Base-by-base conservation (phyloP, 2,888 invertebrate genomes). In the Andrena bicolor region DNA sequence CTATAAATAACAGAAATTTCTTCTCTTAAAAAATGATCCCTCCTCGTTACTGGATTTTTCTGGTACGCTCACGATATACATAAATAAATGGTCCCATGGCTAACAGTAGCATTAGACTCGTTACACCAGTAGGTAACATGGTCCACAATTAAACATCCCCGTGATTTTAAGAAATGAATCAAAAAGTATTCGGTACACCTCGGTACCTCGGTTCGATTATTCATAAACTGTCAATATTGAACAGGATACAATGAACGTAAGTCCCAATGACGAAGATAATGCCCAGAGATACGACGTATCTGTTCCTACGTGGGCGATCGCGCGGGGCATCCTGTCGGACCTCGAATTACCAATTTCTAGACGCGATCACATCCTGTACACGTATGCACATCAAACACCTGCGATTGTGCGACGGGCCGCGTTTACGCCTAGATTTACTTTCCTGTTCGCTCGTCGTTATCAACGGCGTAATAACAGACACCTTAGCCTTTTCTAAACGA, bases 141-240 rank as follows among this genome's bases (percentile, higher is more conserved):
- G 41, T 41, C 8, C 20, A 10, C 10, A 4, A 56, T 66, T 23
- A 41, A n/a, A 53, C 2, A 13, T 48, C 41, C 8, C 6, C 20
- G 26, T 20, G 23, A 51, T 30, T 30, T 20, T 23, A 51, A 56
- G 32, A 8, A n/a, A 41, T 20, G 13, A 68, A 51, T 48, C 51
- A 30, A 41, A 58, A 80, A 64, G 51, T 48, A 30, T 4, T 48
- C n/a, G 13, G 49, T 49, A 69, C 35, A 16, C 26, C 61, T 76
- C 86, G 87, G 83, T 78, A 58, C 71, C 56, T 23, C 10, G 49
- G 68, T 71, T 70, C 80, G 74, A 73, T 88, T 88, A 90, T 91
- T 90, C 90, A 89, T 80, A 69, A 72, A 83, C 56, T 70, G 89
- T 91, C 89, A 93, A 93, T 93, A 92, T 93, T 93, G 90, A 86